Conservation (phyloP, 1,140 invertebrate species). For the Linepithema humile region DNA sequence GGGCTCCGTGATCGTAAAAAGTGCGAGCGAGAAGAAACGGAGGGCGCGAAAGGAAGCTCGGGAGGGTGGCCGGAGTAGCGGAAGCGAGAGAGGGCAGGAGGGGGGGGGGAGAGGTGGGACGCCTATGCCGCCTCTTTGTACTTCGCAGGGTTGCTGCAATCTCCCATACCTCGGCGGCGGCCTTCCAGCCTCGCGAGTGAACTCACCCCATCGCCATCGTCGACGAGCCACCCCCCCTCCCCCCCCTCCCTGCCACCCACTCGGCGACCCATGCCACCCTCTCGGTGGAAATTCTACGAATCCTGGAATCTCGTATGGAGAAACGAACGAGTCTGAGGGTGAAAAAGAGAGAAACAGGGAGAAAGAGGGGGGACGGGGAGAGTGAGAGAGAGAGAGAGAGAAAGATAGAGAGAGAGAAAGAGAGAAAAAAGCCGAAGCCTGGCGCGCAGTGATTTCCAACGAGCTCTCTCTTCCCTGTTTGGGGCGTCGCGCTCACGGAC, state of each 20-base stretch:
- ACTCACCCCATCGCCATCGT: slow-evolving; percentile 50
- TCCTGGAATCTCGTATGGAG: slow-evolving; percentile 71
- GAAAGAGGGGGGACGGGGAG: not conserved
- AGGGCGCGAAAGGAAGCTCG: slow-evolving; percentile 41
- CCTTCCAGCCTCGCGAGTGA: slow-evolving; percentile 62
- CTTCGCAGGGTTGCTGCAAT: slow-evolving; percentile 71
- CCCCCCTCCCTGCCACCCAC: slow-evolving; percentile 3
- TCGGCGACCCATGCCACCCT: slow-evolving; percentile 43
- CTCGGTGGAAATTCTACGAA: slow-evolving; percentile 70
- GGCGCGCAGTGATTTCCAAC: slow-evolving; percentile 62
- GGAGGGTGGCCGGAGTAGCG: slow-evolving; percentile 23
- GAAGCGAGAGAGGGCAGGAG: not conserved
- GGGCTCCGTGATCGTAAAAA: slow-evolving; percentile 47
- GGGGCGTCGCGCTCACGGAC: slow-evolving; percentile 30
- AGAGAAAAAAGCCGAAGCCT: slow-evolving; percentile 13
- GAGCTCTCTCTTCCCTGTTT: slow-evolving; percentile 7
- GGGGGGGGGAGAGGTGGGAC: slow-evolving; percentile 21
- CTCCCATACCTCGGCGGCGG: slow-evolving; percentile 66
- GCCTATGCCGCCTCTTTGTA: slow-evolving; percentile 74
- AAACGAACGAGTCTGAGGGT: slow-evolving; percentile 52
- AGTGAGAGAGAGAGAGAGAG: slow-evolving; percentile 4
- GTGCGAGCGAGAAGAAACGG: slow-evolving; percentile 56
- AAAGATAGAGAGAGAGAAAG: no score
- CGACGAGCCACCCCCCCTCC: slow-evolving; percentile 27
- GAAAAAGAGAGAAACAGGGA: slow-evolving; percentile 24